Base-by-base conservation (phyloP, 1,140 invertebrate genomes). In the Battus philenor region DNA sequence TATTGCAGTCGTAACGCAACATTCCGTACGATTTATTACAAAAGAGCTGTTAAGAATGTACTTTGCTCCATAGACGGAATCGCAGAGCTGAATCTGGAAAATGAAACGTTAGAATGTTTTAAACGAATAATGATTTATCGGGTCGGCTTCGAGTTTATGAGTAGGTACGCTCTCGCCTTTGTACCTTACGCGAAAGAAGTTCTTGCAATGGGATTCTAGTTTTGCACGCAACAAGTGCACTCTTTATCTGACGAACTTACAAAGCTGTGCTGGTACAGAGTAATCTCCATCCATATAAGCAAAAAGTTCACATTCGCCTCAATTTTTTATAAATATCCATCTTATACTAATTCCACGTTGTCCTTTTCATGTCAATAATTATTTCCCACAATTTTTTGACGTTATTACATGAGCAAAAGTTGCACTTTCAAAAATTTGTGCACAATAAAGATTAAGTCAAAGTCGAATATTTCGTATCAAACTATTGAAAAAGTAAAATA, bases 151-250 rank as follows among this genome's bases (percentile, higher is more conserved):
- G 46, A 58, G 61, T 77, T 66, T 68, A 59, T 62, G 62, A 68
- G 55, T 6, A 6, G 6, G 18, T 20, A 2, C 18, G 18, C n/a
- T n/a, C 20, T 54, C 54, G 52, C 54, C 65, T 78, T 76, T 78
- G 72, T 79, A 69, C 69, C 69, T 79, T 75, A 73, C 66, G 64
- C 72, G 65, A 75, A 68, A n/a, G 27, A 64, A 49, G 54, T 68
- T 76, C 74, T 77, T 78, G 74, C 74, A 66, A 81, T 83, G 68
- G 74, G 77, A 78, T 81, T 78, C 80, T 78, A 75, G 77, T 84
- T 84, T 80, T 77, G 70, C 80, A 84, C 80, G 80, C 80, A 84
- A 84, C 77, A 80, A 83, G 81, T 81, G 79, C 74, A 68, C 58
- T 69, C 62, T 70, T 72, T 84, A 84, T 84, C 80, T 74, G 77